Evolutionary conservation across 2,888 invertebrate species (phyloP).

Genomic region (Polia nebulosa): DNA sequence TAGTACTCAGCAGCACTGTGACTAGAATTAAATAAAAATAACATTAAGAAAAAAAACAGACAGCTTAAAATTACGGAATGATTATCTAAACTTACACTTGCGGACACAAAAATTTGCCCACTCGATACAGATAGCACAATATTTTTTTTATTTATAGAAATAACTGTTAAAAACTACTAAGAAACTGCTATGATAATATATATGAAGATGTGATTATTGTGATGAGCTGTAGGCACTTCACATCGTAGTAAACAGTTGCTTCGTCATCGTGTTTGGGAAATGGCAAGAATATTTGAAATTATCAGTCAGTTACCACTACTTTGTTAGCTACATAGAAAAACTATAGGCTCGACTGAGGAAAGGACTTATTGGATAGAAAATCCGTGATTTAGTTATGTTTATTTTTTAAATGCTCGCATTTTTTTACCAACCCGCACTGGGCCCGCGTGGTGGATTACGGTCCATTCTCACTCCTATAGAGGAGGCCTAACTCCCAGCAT

Average conservation of each 20-base stretch:
- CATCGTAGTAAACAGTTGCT: conserved; percentile 18
- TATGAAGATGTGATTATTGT: conserved; percentile 43
- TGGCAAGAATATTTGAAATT: conserved; percentile 38
- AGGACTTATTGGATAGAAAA: not conserved
- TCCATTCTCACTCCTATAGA: too few species aligned
- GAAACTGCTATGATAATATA: conserved; percentile 54
- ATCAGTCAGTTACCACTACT: conserved; percentile 46
- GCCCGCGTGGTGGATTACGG: too few species aligned
- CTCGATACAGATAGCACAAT: conserved; percentile 55
- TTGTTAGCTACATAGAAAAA: conserved; percentile 28
- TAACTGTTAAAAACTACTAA: conserved; percentile 56
- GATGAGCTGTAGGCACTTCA: conserved; percentile 61
- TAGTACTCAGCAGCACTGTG: conserved; percentile 85
- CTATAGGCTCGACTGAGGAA: conserved; percentile 24
- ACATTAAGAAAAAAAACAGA: conserved; percentile 67
- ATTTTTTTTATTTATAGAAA: conserved; percentile 38
- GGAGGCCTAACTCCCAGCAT: too few species aligned
- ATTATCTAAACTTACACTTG: conserved; percentile 67
- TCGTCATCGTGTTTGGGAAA: conserved; percentile 36
- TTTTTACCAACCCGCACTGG: too few species aligned
- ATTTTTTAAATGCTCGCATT: not conserved
- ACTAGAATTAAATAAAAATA: conserved; percentile 84
- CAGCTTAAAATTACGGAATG: conserved; percentile 72
- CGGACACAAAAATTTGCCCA: conserved; percentile 71
- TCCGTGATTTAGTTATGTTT: not conserved